Base-by-base conservation (phyloP, 2,797 vertebrate species). In the Takifugu rubripes region DNA sequence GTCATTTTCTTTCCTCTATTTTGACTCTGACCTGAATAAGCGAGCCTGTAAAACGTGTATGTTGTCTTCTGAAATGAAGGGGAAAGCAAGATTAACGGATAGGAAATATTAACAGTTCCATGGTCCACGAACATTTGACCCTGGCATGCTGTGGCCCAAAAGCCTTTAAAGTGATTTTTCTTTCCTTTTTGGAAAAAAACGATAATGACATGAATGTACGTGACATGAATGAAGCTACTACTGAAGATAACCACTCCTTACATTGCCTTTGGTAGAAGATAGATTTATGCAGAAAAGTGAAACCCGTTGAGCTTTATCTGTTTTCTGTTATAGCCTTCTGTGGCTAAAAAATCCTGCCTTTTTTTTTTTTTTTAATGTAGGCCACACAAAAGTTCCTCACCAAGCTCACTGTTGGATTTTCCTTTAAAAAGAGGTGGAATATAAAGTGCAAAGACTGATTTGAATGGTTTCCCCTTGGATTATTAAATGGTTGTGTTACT, bases 131-230 rank as follows among this genome's bases (percentile, higher is more conserved):
- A 31, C 53, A 68, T 75, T 61, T 72, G 68, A 68, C 48, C 50
- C 17, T 46, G 16, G 44, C 17, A 46, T 11, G 72, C 70, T 84
- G 76, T 84, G 79, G 52, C 59, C 71, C 59, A 48, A 70, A 49
- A 36, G 44, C 47, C 33, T 27, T 56, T 25, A 0, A 63, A 72
- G 66, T 36, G 3, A 48, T 17, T 58, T 6, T 5, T 72, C 14
- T 63, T 5, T 33, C 31, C 27, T 27, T 14, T 40, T 40, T 40
- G 12, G 4, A 12, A 12, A 12, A 4, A 74, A 72, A 72, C 45
- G 65, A 48, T 62, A 71, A 69, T 78, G 29, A 69, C 46, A 74
- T 79, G 79, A 86, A 88, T 86, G 84, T 86, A 85, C 61, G 65
- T 60, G 75, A 64, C 49, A 52, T 61, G 45, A 56, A 16, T 56